Base-by-base conservation (phyloP, 2,888 invertebrate species). In the Eupithecia insigniata region DNA sequence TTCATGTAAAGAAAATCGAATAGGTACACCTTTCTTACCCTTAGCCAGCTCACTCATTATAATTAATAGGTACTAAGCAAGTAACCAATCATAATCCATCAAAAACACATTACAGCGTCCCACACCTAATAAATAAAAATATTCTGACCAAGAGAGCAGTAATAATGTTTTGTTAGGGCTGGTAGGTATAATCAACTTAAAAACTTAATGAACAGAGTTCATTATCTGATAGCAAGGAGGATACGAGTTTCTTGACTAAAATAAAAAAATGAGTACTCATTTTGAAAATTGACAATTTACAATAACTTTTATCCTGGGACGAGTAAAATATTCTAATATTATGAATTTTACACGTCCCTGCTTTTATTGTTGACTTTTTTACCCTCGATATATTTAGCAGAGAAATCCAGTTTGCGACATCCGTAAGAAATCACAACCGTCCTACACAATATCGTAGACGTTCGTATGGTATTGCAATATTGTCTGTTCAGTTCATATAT, bases 11-110 rank as follows among this genome's bases (percentile, higher is more conserved):
- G n/a, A 51, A 22, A 51, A 51, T 51, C 22, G 10, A 51, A n/a
- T 51, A 51, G 1, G 10, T 61, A 8, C 32, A 61, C 30, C 61
- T 28, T 32, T 32, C 30, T 16, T 61, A 61, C 61, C 61, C 30
- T 30, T 18, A 61, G 61, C 32, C 8, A 65, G 28, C 65, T 39
- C 22, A 28, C 36, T 65, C 39, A 39, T 43, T 36, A 30, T 62
- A 62, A 61, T 61, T 61, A 61, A 62, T 62, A 34, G 34, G 12
- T 55, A 55, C 55, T 26, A 26, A 55, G 55, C 55, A 55, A 55
- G 61, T 34, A 32, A 62, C 34, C 30, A 32, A 62, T 62, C 32
- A 62, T 62, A 62, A 62, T 62, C 34, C 61, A 62, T 62, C 61
- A 62, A 32, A 32, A 62, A 34, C n/a, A 32, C 28, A 62, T 62